Evolutionary conservation across 1,140 invertebrate species (phyloP), one percentile per base, ranked within the genome.

Genomic region (Cydia splendana): DNA sequence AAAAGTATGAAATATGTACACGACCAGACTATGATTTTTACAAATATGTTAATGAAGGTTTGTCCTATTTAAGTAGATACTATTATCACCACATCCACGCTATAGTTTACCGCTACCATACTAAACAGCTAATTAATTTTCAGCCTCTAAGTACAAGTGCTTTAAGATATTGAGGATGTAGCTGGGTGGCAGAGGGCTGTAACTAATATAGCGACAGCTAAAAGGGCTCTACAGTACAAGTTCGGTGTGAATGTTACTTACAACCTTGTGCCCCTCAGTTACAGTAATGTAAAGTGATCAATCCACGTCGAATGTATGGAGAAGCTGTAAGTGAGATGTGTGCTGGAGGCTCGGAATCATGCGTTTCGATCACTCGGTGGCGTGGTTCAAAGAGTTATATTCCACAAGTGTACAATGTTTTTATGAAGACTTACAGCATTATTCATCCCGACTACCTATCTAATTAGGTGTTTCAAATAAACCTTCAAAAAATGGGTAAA

Each of bases 351-450:
- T 92, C 86, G 85, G 88, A 89, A 87, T 88, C 91, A 93, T 93
- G 91, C 91, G 90, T 84, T 87, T 92, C 90, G 82, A 89, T 93
- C 91, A 93, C 91, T 93, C 91, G 91, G 91, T 93, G 91, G 91
- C 91, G 91, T 93, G 91, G 91, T 91, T 87, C 88, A 87, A 88
- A 88, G 81, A 85, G 80, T 85, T 82, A 53, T 87, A 91, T 90
- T 91, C 85, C 88, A 91, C 89, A 90, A 87, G 88, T 91, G 89
- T 90, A 82, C 62, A 81, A 88, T 85, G 86, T 88, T 76, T 83
- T 84, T 67, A 88, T 89, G 87, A 74, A 87, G 80, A 85, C 76
- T 28, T 48, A 45, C 62, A 57, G 53, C 57, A 87, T 78, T 87
- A 81, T 77, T 84, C 82, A 85, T 85, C 81, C 89, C 86, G 81